These are phyloP conservation scores for Apostichopus japonicus DNA, from an alignment of 35 echinoderm and acorn worm genomes.

Conservation along the genomic window DNA sequence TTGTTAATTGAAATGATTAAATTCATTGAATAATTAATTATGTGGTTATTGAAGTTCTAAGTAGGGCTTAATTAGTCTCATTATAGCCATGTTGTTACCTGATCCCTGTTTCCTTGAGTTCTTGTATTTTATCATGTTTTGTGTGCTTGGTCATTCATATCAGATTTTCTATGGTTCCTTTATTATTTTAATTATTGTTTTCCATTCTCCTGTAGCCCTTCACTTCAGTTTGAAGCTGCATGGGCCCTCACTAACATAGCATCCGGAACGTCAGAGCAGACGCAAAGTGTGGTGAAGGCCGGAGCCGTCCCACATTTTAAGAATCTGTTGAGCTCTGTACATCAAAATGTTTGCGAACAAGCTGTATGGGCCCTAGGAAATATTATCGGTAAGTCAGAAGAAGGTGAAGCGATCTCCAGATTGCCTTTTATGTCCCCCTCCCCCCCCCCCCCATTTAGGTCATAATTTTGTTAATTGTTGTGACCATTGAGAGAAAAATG, in stretches of 20 bases:
- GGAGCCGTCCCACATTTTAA: conserved; percentile 89
- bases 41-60: too few species aligned
- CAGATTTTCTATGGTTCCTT: not conserved
- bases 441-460: too few species aligned
- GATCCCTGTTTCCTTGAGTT: too few species aligned
- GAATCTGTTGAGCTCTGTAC: conserved; percentile 73
- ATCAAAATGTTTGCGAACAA: conserved; percentile 98
- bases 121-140: too few species aligned
- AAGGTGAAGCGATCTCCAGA: too few species aligned
- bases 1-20: too few species aligned
- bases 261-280: conserved; percentile 96
- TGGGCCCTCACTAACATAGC: conserved; percentile 99
- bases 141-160: not conserved
- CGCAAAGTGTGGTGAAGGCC: conserved; percentile 84
- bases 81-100: too few species aligned
- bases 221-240: conserved; percentile 98
- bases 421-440: too few species aligned
- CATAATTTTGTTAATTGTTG: too few species aligned
- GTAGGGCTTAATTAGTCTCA: too few species aligned
- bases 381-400: conserved; percentile 87
- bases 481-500: too few species aligned
- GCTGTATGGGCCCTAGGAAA: conserved; percentile 99
- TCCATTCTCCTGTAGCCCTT: conserved; percentile 65
- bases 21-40: too few species aligned
- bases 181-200: not conserved